A percentile compares a stretch with the other conserved stretches of the same genome.
These are phyloP conservation scores for Troides oblongomaculatus DNA, from an alignment of 2,888 invertebrate genomes.

Conservation along the genomic window DNA sequence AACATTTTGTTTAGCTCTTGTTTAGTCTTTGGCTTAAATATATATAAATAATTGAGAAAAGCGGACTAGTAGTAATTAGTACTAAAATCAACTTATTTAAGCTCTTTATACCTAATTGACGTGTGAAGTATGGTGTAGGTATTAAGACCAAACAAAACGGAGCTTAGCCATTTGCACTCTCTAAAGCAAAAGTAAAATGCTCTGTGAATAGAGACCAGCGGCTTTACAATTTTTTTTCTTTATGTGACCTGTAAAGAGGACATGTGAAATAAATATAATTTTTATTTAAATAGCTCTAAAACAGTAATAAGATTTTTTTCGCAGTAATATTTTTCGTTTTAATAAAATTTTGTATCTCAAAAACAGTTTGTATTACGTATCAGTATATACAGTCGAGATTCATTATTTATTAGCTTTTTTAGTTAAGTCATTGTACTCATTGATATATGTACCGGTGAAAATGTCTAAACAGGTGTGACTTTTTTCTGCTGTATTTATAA, in stretches of 20 bases:
- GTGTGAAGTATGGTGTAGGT: background rate
- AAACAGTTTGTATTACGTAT: too few relatives aligned
- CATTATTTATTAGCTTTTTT: too few relatives aligned
- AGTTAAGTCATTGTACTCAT: too few relatives aligned
- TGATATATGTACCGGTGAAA: too few relatives aligned
- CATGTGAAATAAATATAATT: background rate
- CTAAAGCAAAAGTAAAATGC: background rate
- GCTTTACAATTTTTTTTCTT: background rate
- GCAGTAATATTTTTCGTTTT: background rate
- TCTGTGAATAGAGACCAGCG: background rate
- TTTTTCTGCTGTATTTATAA: too few relatives aligned
- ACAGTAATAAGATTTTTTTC: background rate
- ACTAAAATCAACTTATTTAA: background rate
- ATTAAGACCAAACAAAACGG: background rate
- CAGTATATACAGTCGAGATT: too few relatives aligned
- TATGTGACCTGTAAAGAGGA: background rate
- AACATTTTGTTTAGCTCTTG: too few relatives aligned
- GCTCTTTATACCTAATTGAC: background rate
- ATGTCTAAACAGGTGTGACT: too few relatives aligned
- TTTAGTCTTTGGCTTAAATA: too few relatives aligned
- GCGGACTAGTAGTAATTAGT: background rate
- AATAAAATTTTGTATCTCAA: too few relatives aligned
- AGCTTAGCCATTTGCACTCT: background rate
- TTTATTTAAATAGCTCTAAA: background rate
- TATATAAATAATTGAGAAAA: too few relatives aligned